Conservation (phyloP, 2,113 vertebrate genomes). For the Leptocoma aspasia region DNA sequence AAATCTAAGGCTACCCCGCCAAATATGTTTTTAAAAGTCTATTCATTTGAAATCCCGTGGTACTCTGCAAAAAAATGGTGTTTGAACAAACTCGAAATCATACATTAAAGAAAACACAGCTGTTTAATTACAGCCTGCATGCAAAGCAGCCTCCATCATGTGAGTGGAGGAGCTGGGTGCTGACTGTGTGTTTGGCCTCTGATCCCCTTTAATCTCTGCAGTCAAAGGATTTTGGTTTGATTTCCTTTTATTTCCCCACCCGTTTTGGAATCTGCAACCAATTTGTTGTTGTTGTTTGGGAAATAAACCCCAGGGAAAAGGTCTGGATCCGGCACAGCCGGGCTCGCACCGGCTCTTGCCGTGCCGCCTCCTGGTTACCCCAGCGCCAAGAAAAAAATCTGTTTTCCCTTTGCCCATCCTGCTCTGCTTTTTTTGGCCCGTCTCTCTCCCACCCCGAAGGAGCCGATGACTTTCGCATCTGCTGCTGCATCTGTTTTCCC, state of each 20-base stretch:
- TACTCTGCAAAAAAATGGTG: neutral
- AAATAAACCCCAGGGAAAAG: constrained; percentile 42
- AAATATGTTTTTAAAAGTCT: neutral
- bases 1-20: neutral
- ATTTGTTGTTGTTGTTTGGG: constrained; percentile 62
- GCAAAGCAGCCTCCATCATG: constrained; percentile 22
- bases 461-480: constrained; percentile 62
- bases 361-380: constrained; percentile 24
- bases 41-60: neutral
- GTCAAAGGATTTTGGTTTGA: constrained; percentile 54
- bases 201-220: constrained; percentile 51
- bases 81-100: constrained; percentile 27
- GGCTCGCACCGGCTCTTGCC: neutral
- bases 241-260: constrained; percentile 60
- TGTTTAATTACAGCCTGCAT: constrained; percentile 43
- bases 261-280: constrained; percentile 54
- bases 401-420: constrained; percentile 44
- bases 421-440: constrained; percentile 29
- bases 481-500: constrained; percentile 70
- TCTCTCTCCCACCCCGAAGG: constrained; percentile 33
- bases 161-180: constrained; percentile 43
- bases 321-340: constrained; percentile 30
- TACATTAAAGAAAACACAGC: constrained; percentile 55
- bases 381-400: constrained; percentile 23
- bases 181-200: constrained; percentile 57